Base-by-base conservation (phyloP, 2,113 vertebrate species). In the Barbus barbus region DNA sequence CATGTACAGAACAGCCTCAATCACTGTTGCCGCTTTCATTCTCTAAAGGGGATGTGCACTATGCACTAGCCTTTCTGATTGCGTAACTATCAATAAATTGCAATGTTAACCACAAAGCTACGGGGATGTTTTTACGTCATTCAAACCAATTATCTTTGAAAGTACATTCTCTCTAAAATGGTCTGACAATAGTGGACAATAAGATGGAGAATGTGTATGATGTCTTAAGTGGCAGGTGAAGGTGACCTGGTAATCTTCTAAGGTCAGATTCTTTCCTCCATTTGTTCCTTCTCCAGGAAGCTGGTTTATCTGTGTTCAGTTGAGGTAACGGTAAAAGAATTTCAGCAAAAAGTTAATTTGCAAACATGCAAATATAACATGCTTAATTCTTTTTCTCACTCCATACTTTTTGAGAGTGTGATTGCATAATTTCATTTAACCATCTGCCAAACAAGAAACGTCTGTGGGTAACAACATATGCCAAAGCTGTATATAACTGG, bases 131-230 rank as follows among this genome's bases (percentile, higher is more conserved):
- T 63, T 80, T 80, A 58, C 48, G 0, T 44, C 24, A 61, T 26
- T 80, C n/a, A 46, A 80, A 65, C 78, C 58, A 80, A 26, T 78
- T 78, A 58, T 33, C 31, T 58, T 33, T 72, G 24, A 72, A 44
- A n/a, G n/a, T n/a, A n/a, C n/a, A n/a, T n/a, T n/a, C n/a, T n/a
- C n/a, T n/a, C n/a, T n/a, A n/a, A n/a, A n/a, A n/a, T n/a, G n/a
- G n/a, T n/a, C n/a, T n/a, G n/a, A n/a, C n/a, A n/a, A n/a, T n/a
- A n/a, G n/a, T n/a, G n/a, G n/a, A n/a, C n/a, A n/a, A n/a, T n/a
- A n/a, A n/a, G 18, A 67, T 33, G 63, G 28, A 67, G 16, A 20
- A 3, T 36, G 18, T 22, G 65, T 3, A 22, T 36, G 18, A 6
- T 69, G 31, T 22, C 9, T 69, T 69, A 69, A 22, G 18, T 69